Evolutionary conservation across 2,113 vertebrate genomes (phyloP), one percentile per base, ranked within the genome.

Genomic region (Paralichthys olivaceus): DNA sequence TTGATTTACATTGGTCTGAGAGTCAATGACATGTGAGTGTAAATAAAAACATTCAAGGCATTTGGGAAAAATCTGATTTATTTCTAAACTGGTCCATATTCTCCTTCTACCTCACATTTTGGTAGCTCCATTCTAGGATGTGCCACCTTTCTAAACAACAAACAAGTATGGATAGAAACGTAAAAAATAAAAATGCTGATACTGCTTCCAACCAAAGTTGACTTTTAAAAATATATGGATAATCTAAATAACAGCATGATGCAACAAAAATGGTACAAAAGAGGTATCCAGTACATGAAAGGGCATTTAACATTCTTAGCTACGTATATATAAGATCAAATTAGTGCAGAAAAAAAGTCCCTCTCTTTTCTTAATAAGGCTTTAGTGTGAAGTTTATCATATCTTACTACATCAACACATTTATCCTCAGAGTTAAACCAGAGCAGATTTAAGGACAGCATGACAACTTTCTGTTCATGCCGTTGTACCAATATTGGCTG

Each of bases 311-410:
- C 75, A 70, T 54, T 69, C 14, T 75, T 68, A 68, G 23, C 49
- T 70, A 62, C 59, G 64, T 83, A 8, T 73, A 69, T 51, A 63
- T n/a, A 80, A 9, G 71, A 74, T 75, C 58, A 37, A 74, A 82
- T 88, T 79, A 89, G 86, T 90, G 88, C 90, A 84, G 81, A 79
- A 75, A 69, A 65, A 69, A 83, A 79, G 60, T 87, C 79, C 77
- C 69, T 74, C 83, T 80, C 43, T 57, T 51, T 37, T 84, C 67
- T 83, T 49, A 77, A 83, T 93, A 93, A 94, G 92, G 91, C 92
- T 93, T 89, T 81, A 70, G 70, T 90, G 89, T 88, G 90, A 89
- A 64, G 29, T 58, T 72, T 13, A 84, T 88, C 84, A 89, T 86
- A 84, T 85, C 73, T 75, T 84, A 83, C 82, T 75, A 79, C 74